phyloP scores from a whole-genome alignment of 2,888 invertebrate genomes.

The Cantharis flavilabris region DNA sequence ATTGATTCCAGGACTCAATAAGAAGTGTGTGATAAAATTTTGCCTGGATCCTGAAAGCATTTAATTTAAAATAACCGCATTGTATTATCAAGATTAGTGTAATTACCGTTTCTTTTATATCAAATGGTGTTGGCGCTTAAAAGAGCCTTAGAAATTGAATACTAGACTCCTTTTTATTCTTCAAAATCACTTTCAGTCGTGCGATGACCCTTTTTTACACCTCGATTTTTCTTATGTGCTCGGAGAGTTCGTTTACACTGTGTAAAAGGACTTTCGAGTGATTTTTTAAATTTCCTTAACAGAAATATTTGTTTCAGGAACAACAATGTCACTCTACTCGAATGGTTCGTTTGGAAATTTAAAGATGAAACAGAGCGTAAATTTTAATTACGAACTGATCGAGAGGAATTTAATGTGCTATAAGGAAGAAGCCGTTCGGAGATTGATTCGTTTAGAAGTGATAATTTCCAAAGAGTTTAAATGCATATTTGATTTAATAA shows the following conservation, averaged over 20 bases:
- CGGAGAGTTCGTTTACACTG: not conserved
- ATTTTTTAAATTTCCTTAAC: not conserved
- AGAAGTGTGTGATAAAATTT: not conserved
- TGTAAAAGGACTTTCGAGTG: not conserved
- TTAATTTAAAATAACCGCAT: not conserved
- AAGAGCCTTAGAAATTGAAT: not conserved
- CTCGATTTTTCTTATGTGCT: not conserved
- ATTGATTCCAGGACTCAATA: not conserved
- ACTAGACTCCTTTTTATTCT: not conserved
- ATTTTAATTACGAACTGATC: not conserved
- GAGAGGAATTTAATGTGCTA: not conserved
- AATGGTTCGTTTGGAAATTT: not conserved
- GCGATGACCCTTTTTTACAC: not conserved
- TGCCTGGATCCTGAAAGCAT: not conserved
- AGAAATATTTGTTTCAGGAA: not conserved
- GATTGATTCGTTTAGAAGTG: not conserved
- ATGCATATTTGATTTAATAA: not conserved
- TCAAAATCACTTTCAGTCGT: not conserved
- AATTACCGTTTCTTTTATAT: not conserved
- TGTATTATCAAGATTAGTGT: not conserved
- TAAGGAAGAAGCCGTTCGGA: not conserved
- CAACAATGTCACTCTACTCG: not conserved
- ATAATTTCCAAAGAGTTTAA: not conserved
- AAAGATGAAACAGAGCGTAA: not conserved
- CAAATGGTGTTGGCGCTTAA: not conserved